These are phyloP conservation scores for Nibea albiflora DNA, from an alignment of 2,113 vertebrate species.

Conservation along the genomic window DNA sequence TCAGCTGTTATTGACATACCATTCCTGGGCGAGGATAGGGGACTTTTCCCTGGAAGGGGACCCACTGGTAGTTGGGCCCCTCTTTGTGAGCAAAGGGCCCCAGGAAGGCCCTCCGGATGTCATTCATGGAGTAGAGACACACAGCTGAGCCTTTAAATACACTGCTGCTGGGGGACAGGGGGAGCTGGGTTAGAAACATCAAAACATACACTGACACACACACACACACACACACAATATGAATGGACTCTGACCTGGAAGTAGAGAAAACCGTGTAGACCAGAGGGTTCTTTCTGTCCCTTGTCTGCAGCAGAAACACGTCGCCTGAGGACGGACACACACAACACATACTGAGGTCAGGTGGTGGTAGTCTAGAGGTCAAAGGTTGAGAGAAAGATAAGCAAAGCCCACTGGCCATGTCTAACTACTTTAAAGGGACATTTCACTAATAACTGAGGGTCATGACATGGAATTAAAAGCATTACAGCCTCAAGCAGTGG, in stretches of 20 bases:
- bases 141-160: slow-evolving; percentile 96
- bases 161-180: slow-evolving; percentile 83
- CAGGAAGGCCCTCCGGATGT: slow-evolving; percentile 96
- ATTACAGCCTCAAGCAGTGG: neutral
- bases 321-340: slow-evolving; percentile 86
- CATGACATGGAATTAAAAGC: slow-evolving; percentile 26
- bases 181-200: slow-evolving; percentile 52
- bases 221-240: slow-evolving; percentile 2
- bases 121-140: slow-evolving; percentile 96
- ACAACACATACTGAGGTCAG: slow-evolving; percentile 67
- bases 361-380: slow-evolving; percentile 60
- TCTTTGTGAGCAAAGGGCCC: slow-evolving; percentile 99
- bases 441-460: slow-evolving; percentile 47
- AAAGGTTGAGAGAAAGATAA: slow-evolving; percentile 72
- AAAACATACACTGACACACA: slow-evolving; percentile 30
- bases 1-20: slow-evolving; percentile 82
- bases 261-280: slow-evolving; percentile 95
- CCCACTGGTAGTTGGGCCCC: slow-evolving; percentile 97
- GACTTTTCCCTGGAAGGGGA: slow-evolving; percentile 95
- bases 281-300: slow-evolving; percentile 93
- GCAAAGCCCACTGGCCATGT: slow-evolving; percentile 63
- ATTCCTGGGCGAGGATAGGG: slow-evolving; percentile 97
- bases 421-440: slow-evolving; percentile 46
- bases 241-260: slow-evolving; percentile 87
- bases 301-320: slow-evolving; percentile 92